Conservation (phyloP, 2,113 vertebrate genomes). For the Sylvilagus bachmani region DNA sequence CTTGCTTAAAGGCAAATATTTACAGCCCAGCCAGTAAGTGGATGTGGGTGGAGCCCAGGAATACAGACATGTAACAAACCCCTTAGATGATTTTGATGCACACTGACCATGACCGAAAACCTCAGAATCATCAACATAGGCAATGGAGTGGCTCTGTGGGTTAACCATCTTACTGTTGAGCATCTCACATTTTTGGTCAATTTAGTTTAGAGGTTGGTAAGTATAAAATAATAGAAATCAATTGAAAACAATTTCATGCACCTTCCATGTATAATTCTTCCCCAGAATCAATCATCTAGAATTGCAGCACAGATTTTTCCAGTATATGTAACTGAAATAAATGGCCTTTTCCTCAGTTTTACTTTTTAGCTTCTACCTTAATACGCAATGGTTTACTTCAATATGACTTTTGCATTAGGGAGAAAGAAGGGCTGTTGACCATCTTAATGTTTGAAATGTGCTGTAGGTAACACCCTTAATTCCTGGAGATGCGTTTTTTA, state of each 20-base stretch:
- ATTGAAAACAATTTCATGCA: slow-evolving; percentile 23
- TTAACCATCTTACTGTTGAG: neutral
- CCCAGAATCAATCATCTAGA: neutral
- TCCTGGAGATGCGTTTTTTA: neutral
- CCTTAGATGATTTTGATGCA: neutral
- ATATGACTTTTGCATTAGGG: neutral
- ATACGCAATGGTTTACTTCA: neutral
- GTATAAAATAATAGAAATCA: slow-evolving; percentile 35
- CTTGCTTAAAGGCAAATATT: neutral
- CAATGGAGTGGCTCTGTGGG: neutral
- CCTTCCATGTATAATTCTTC: neutral
- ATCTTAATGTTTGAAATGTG: neutral
- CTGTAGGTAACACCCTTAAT: neutral
- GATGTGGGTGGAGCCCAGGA: neutral
- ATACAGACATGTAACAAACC: neutral
- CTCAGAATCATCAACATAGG: neutral
- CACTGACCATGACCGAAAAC: neutral
- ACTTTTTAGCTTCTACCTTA: slow-evolving; percentile 6
- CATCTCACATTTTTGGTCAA: neutral
- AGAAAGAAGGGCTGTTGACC: neutral
- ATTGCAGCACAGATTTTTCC: neutral
- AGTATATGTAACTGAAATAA: neutral
- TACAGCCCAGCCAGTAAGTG: too few species aligned
- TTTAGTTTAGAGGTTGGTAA: slow-evolving; percentile 22
- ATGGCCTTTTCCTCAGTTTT: neutral